These are phyloP conservation scores for Cordilura impudica DNA, from an alignment of 2,888 invertebrate genomes.

Conservation along the genomic window DNA sequence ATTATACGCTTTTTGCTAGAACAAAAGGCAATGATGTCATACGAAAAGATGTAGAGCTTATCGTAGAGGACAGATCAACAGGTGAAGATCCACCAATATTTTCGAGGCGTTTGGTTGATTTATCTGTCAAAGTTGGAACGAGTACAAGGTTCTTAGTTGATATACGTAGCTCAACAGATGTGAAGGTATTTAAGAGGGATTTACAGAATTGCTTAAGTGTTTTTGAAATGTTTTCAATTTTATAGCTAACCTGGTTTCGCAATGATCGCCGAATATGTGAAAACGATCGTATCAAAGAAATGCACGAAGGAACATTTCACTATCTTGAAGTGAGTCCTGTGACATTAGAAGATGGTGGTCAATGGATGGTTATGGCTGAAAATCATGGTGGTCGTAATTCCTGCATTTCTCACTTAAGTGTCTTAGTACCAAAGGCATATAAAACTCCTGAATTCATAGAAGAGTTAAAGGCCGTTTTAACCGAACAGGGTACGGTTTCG, in stretches of 20 bases:
- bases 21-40: conserved; percentile 80
- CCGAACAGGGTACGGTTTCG: conserved; percentile 92
- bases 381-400: conserved; percentile 86
- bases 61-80: conserved; percentile 81
- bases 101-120: conserved; percentile 89
- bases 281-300: conserved; percentile 86
- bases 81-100: conserved; percentile 90
- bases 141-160: conserved; percentile 91
- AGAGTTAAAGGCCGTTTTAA: conserved; percentile 88
- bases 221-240: not conserved
- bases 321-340: conserved; percentile 91
- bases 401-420: conserved; percentile 87
- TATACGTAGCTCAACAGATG: conserved; percentile 87
- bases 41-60: conserved; percentile 80
- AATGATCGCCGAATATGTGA: conserved; percentile 88
- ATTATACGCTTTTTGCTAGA: conserved; percentile 85
- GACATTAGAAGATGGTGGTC: conserved; percentile 88
- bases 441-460: conserved; percentile 92
- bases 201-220: not conserved
- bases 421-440: conserved; percentile 92
- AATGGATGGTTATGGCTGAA: conserved; percentile 91
- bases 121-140: conserved; percentile 93
- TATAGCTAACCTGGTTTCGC: conserved; percentile 91
- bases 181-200: conserved; percentile 81
- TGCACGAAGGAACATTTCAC: conserved; percentile 91